Base-by-base conservation (phyloP, 23 tunicate genomes). In the Clavelina lepadiformis region DNA sequence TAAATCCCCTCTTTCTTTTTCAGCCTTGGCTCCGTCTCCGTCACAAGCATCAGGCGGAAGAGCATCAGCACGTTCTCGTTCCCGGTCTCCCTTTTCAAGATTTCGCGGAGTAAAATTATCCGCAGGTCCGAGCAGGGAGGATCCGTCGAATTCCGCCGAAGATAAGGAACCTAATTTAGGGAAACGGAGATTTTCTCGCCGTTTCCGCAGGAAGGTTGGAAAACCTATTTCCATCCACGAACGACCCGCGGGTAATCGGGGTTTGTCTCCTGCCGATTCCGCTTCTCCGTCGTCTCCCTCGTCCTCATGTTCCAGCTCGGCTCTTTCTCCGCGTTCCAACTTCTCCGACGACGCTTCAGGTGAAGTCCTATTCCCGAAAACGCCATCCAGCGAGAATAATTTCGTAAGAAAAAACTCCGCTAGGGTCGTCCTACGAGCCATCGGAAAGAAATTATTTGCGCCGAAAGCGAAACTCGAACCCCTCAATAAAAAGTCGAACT, bases 11-110 rank as follows among this genome's bases (percentile, higher is more conserved):
- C n/a, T n/a, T n/a, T n/a, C n/a, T n/a, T n/a, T n/a, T n/a, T n/a
- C n/a, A n/a, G n/a, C n/a, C n/a, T n/a, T n/a, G n/a, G n/a, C n/a
- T n/a, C n/a, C n/a, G n/a, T n/a, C n/a, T n/a, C n/a, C n/a, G n/a
- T n/a, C n/a, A n/a, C n/a, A n/a, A n/a, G n/a, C n/a, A n/a, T n/a
- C n/a, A n/a, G n/a, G n/a, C n/a, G n/a, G n/a, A n/a, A n/a, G n/a
- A n/a, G n/a, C n/a, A n/a, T n/a, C n/a, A n/a, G n/a, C n/a, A n/a
- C n/a, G 51, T 36, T 41, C 50, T 5, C 72, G 72, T 25, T 66
- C 72, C 34, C 56, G 72, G 8, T 46, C 72, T 8, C 57, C 72
- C 5, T 66, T 66, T 25, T 28, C 72, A 3, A n/a, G n/a, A n/a
- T n/a, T n/a, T n/a, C n/a, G n/a, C n/a, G n/a, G n/a, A n/a, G n/a